Evolutionary conservation across 1,140 invertebrate species (phyloP).

Genomic region (Chrysomallon squamiferum): DNA sequence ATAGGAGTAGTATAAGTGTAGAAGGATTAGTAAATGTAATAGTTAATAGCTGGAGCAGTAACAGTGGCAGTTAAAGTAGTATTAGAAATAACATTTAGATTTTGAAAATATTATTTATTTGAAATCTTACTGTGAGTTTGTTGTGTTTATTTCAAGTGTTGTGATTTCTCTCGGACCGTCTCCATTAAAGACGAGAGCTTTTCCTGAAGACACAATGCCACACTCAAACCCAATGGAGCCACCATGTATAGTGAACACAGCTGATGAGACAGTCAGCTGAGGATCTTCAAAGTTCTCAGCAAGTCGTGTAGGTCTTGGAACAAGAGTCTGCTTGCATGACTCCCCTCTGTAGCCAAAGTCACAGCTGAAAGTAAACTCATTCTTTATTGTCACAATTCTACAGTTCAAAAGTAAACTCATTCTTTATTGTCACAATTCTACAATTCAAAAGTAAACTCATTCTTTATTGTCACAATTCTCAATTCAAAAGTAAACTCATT

Average conservation of each 20-base stretch:
- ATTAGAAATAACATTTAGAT: too few relatives aligned
- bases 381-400: too few relatives aligned
- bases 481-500: too few relatives aligned
- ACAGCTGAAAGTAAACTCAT: conserved; percentile 59
- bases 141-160: conserved; percentile 64
- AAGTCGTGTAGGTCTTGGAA: conserved; percentile 51
- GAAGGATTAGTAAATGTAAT: too few relatives aligned
- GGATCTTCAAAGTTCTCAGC: conserved; percentile 58
- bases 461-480: too few relatives aligned
- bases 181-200: conserved; percentile 63
- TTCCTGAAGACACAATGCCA: conserved; percentile 62
- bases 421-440: too few relatives aligned
- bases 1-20: too few relatives aligned
- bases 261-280: conserved; percentile 16
- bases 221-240: conserved; percentile 57
- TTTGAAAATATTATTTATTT: too few relatives aligned
- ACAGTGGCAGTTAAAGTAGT: too few relatives aligned
- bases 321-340: conserved; percentile 50
- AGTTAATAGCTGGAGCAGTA: too few relatives aligned
- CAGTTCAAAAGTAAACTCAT: too few relatives aligned
- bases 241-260: conserved; percentile 41
- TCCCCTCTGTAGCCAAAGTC: conserved; percentile 62
- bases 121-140: conserved; percentile 39
- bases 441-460: too few relatives aligned
- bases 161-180: conserved; percentile 53